phyloP scores from a whole-genome alignment of 92 coral and sea anemone genomes.

The Phenganax subtilis region DNA sequence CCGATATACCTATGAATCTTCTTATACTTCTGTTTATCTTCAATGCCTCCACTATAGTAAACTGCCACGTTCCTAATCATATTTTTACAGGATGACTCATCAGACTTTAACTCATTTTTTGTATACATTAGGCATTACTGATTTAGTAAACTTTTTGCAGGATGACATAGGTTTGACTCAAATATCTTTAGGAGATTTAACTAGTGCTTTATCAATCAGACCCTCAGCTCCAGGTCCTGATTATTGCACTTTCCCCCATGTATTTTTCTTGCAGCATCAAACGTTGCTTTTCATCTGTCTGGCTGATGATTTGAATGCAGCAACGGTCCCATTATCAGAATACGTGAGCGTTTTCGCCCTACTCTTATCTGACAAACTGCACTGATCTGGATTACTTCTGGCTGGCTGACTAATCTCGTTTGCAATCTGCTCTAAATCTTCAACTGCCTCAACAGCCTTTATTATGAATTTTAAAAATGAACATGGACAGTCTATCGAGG shows the following conservation, averaged over 20 bases:
- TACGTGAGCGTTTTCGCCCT: neutral
- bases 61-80: neutral
- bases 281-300: slow-evolving; percentile 12
- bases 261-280: slow-evolving; percentile 22
- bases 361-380: slow-evolving; percentile 3
- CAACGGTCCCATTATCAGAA: slow-evolving; percentile 7
- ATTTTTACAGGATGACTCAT: neutral
- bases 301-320: neutral
- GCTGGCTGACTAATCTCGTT: neutral
- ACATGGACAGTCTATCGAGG: too few species aligned
- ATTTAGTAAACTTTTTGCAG: neutral
- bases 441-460: neutral
- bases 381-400: neutral
- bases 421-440: neutral
- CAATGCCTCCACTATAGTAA: neutral
- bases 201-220: slow-evolving; percentile 28
- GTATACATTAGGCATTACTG: neutral
- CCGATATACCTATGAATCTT: slow-evolving; percentile 32
- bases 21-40: slow-evolving; percentile 31
- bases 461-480: too few species aligned
- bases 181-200: slow-evolving; percentile 3
- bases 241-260: slow-evolving; percentile 21
- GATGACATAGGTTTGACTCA: neutral
- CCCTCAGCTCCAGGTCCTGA: slow-evolving; percentile 20
- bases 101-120: neutral